Conservation (phyloP, 2,797 vertebrate genomes). For the Lagodon rhomboides region DNA sequence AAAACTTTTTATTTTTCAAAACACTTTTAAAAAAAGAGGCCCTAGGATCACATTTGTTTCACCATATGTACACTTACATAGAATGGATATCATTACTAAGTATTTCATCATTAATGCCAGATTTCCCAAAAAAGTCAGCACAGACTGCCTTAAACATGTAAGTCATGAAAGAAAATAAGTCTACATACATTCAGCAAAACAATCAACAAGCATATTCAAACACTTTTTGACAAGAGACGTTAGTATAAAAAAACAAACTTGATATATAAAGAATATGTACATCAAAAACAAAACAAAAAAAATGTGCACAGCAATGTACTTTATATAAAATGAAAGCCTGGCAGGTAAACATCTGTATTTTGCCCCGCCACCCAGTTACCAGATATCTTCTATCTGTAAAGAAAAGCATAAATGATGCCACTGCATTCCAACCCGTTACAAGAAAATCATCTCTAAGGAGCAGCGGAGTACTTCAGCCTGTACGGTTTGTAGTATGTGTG, state of each 20-base stretch:
- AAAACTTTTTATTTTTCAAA: not conserved
- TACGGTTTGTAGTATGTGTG: not conserved
- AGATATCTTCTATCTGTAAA: not conserved
- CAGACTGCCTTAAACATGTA: not conserved
- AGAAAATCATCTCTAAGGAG: not conserved
- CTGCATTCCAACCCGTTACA: not conserved
- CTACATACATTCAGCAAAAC: conserved; percentile 16
- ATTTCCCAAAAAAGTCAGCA: not conserved
- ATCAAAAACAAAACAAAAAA: not conserved
- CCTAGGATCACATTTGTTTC: not conserved
- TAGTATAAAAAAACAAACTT: not conserved
- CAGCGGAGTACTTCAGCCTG: not conserved
- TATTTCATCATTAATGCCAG: not conserved
- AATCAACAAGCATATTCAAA: not conserved
- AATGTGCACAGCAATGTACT: not conserved
- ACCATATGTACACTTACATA: not conserved
- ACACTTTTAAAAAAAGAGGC: not conserved
- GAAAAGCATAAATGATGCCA: not conserved
- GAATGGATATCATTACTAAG: not conserved
- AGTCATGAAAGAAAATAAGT: not conserved
- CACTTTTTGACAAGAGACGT: not conserved
- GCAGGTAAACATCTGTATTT: not conserved
- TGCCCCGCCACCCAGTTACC: not conserved
- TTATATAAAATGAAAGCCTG: not conserved
- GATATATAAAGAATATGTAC: not conserved